Evolutionary conservation across 2,888 invertebrate species (phyloP).

Genomic region (Eumacrocentrus americanus): DNA sequence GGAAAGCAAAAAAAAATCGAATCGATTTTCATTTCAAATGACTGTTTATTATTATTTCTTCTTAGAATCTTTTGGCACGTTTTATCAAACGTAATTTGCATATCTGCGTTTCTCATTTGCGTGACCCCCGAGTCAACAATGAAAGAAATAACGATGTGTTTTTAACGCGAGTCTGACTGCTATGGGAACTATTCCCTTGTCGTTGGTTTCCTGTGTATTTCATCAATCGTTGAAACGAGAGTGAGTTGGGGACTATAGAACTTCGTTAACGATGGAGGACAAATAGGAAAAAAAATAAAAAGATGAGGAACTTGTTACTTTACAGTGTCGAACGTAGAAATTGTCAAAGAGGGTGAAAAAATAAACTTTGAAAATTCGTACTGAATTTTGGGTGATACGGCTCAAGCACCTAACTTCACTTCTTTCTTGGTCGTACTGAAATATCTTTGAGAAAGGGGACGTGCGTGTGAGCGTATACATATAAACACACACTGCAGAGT

Average conservation of each 20-base stretch:
- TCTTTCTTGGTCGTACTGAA: not conserved
- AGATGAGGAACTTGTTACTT: not conserved
- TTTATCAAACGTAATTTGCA: too few species aligned
- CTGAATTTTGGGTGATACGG: not conserved
- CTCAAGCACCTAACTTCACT: not conserved
- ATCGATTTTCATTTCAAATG: not conserved
- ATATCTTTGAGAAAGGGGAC: constrained; percentile 4
- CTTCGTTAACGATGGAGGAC: not conserved
- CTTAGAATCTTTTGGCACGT: not conserved
- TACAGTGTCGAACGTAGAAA: not conserved
- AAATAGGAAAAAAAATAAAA: not conserved
- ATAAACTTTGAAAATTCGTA: constrained; percentile 1
- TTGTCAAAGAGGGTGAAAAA: not conserved
- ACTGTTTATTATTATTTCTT: not conserved
- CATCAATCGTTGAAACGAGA: not conserved
- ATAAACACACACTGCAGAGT: too few species aligned
- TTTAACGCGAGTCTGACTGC: not conserved
- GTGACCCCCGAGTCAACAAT: not conserved
- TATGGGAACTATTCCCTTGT: not conserved
- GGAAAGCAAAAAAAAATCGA: not conserved
- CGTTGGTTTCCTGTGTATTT: not conserved
- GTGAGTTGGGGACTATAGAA: not conserved
- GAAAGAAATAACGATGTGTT: not conserved
- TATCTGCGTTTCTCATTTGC: too few species aligned
- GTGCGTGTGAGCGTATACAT: not conserved